These are phyloP conservation scores for Neofelis nebulosa DNA, from an alignment of 2,113 vertebrate species.

Conservation along the genomic window DNA sequence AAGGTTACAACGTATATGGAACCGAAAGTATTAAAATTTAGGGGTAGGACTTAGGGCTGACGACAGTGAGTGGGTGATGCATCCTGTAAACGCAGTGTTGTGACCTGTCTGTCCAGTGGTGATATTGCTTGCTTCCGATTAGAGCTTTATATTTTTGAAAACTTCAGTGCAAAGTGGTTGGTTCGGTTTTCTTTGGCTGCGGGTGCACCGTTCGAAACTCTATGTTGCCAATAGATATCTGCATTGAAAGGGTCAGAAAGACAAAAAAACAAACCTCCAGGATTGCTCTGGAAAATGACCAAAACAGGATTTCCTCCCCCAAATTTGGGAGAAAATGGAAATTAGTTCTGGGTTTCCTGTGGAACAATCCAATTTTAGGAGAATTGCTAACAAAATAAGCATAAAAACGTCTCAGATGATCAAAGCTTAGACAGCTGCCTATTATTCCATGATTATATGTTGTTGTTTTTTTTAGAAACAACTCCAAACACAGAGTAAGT, in stretches of 20 bases:
- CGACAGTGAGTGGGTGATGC: conserved; percentile 94
- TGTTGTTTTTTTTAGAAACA: background rate
- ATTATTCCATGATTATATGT: background rate
- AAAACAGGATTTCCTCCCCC: conserved; percentile 36
- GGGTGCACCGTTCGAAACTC: conserved; percentile 88
- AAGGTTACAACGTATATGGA: conserved; percentile 99
- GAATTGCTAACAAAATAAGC: background rate
- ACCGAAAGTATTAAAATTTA: conserved; percentile 99
- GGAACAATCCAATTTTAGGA: background rate
- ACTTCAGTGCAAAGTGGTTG: conserved; percentile 89
- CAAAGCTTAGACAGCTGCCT: background rate
- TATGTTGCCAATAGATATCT: conserved; percentile 95
- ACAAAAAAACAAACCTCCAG: conserved; percentile 37
- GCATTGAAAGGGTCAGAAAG: conserved; percentile 88
- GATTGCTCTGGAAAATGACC: conserved; percentile 55
- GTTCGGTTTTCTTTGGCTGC: conserved; percentile 95
- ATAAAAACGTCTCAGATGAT: background rate
- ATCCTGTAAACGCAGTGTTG: conserved; percentile 91
- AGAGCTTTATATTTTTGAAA: conserved; percentile 88
- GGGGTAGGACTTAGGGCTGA: conserved; percentile 99
- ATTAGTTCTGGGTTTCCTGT: conserved; percentile 32
- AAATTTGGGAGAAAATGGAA: conserved; percentile 69
- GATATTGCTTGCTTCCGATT: conserved; percentile 89
- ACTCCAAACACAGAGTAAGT: background rate
- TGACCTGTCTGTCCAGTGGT: conserved; percentile 93